Evolutionary conservation across 2,888 invertebrate genomes (phyloP), one percentile per base, ranked within the genome.

Genomic region (Autographa pulchrina): DNA sequence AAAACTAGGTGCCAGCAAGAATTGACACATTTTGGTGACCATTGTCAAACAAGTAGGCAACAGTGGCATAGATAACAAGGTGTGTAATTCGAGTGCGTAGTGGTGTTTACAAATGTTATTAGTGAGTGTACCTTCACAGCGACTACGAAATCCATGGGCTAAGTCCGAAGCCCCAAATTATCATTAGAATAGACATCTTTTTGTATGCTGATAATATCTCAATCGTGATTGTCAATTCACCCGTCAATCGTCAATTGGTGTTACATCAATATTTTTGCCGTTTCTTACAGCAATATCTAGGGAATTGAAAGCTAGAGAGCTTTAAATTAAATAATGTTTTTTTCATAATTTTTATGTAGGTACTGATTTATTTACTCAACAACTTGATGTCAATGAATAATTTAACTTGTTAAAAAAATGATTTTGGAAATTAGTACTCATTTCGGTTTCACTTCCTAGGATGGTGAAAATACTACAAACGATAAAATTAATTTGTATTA

Each of bases 401-500:
- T n/a, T n/a, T n/a, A n/a, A n/a, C n/a, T n/a, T n/a, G n/a, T n/a
- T n/a, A n/a, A 11, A 25, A 11, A 56, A 9, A 4, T 0, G 9
- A 20, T 25, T 18, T 75, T 52, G 18, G 60, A 68, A 80, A 62
- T 71, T 77, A 72, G 74, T 56, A 65, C 68, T 70, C 64, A 65
- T 58, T 68, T 73, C 59, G 65, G 32, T 18, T 56, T 41, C 48
- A 66, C 43, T 83, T 83, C 72, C 84, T 81, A 83, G 68, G 70
- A 70, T 66, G 48, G 70, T 11, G 20, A 63, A 66, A 65, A 66
- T 67, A 25, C 38, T 70, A 68, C 69, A 70, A 74, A 77, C 70
- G 38, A 59, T 66, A 68, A 72, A 76, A 82, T 73, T 80, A 82
- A 85, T 72, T 80, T 68, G 70, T 70, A 69, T 75, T 71, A 69